phyloP scores from a whole-genome alignment of 2,888 invertebrate genomes.

The Troides aeacus region DNA sequence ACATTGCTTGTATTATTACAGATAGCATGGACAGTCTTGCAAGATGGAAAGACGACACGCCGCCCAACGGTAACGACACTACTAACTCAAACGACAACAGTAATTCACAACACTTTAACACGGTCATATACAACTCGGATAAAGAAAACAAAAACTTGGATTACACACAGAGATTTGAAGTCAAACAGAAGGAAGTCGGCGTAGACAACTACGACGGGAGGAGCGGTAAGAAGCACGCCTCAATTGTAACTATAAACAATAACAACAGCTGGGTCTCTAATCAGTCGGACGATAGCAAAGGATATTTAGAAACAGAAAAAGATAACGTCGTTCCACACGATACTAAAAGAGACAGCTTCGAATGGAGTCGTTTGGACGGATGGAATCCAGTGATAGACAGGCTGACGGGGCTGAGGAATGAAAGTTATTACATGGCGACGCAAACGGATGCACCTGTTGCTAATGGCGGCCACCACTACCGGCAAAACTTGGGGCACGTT shows the following conservation, averaged over 20 bases:
- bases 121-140: constrained; percentile 73
- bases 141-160: constrained; percentile 64
- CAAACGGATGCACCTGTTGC: constrained; percentile 81
- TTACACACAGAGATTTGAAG: constrained; percentile 47
- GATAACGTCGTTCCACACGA: constrained; percentile 72
- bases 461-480: constrained; percentile 64
- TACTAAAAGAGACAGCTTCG: constrained; percentile 76
- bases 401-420: constrained; percentile 90
- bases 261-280: constrained; percentile 76
- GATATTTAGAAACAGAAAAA: constrained; percentile 71
- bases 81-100: constrained; percentile 66
- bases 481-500: constrained; percentile 63
- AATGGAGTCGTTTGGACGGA: constrained; percentile 81
- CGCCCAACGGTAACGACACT: constrained; percentile 74
- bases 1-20: constrained; percentile 42
- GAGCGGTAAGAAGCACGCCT: constrained; percentile 68
- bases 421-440: constrained; percentile 94
- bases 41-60: constrained; percentile 77
- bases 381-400: constrained; percentile 95
- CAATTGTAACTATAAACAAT: constrained; percentile 74
- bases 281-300: constrained; percentile 75
- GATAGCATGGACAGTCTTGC: constrained; percentile 78
- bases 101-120: constrained; percentile 66
- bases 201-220: constrained; percentile 57
- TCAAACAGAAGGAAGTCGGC: constrained; percentile 47